phyloP scores from a whole-genome alignment of 2,888 invertebrate genomes.

The Tipula confusa region DNA sequence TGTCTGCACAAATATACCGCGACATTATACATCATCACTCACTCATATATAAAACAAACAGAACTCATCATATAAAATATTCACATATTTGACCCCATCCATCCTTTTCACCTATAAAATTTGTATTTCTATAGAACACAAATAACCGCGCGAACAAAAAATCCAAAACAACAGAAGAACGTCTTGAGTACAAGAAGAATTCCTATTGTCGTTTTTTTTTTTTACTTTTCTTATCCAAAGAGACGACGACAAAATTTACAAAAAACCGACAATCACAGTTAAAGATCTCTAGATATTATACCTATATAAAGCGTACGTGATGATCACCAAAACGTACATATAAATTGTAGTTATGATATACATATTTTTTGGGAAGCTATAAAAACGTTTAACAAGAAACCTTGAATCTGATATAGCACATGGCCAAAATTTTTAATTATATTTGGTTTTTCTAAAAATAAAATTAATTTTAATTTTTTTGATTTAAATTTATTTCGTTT shows the following conservation, averaged over 20 bases:
- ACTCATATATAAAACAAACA: neutral
- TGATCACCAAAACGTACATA: neutral
- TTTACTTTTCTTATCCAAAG: constrained; percentile 21
- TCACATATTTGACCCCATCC: constrained; percentile 25
- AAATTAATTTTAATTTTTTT: neutral
- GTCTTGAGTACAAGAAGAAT: neutral
- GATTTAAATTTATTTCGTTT: constrained; percentile 39
- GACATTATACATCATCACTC: constrained; percentile 20
- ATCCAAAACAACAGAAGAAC: neutral
- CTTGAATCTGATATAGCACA: constrained; percentile 6
- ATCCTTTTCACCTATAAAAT: constrained; percentile 25
- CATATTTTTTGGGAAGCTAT: constrained; percentile 27
- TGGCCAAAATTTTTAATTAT: constrained; percentile 16
- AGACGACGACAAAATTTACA: neutral
- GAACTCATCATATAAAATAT: constrained; percentile 7
- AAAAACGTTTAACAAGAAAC: constrained; percentile 8
- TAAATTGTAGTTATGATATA: neutral
- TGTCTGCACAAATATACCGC: constrained; percentile 17
- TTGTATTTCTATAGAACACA: neutral
- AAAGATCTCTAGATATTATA: neutral
- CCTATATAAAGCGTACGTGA: neutral
- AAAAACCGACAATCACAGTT: neutral
- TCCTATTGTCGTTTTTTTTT: neutral
- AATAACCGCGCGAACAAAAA: neutral
- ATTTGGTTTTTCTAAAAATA: constrained; percentile 14